phyloP scores from a whole-genome alignment of 1,140 invertebrate genomes.

The Eurosta solidaginis region DNA sequence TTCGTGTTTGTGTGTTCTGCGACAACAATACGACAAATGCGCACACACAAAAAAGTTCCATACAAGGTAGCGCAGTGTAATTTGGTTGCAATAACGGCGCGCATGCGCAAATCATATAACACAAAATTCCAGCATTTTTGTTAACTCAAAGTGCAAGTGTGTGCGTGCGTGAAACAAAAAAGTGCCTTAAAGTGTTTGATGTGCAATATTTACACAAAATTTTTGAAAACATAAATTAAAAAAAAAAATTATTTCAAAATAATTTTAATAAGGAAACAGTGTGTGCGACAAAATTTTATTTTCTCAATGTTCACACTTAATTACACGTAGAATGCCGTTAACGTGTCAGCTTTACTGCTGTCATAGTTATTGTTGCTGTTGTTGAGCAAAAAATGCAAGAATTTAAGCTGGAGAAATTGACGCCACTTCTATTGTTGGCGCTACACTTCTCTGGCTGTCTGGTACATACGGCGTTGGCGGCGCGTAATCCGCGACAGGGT shows the following conservation, averaged over 20 bases:
- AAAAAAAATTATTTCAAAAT: no score
- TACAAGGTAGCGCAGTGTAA: not conserved
- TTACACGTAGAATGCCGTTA: conserved; percentile 10
- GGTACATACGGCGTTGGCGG: conserved; percentile 38
- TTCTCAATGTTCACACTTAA: not conserved
- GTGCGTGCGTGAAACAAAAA: not conserved
- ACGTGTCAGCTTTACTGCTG: conserved; percentile 2
- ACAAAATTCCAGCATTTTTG: not conserved
- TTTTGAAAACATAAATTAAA: not conserved
- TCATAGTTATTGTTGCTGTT: conserved; percentile 15
- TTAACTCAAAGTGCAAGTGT: not conserved
- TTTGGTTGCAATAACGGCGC: not conserved
- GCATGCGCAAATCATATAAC: conserved; percentile 1
- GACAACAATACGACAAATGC: not conserved
- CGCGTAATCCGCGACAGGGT: conserved; percentile 11
- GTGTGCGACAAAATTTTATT: not conserved
- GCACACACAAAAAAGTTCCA: not conserved
- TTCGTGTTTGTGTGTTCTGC: not conserved
- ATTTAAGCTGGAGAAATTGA: conserved; percentile 25
- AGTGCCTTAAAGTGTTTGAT: not conserved
- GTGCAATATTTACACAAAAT: not conserved
- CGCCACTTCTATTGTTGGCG: conserved; percentile 38
- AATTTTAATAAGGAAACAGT: not conserved
- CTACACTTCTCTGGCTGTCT: conserved; percentile 42
- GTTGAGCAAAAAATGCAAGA: conserved; percentile 26